Base-by-base conservation (phyloP, 2,888 invertebrate genomes). In the Priocnemis perturbator region DNA sequence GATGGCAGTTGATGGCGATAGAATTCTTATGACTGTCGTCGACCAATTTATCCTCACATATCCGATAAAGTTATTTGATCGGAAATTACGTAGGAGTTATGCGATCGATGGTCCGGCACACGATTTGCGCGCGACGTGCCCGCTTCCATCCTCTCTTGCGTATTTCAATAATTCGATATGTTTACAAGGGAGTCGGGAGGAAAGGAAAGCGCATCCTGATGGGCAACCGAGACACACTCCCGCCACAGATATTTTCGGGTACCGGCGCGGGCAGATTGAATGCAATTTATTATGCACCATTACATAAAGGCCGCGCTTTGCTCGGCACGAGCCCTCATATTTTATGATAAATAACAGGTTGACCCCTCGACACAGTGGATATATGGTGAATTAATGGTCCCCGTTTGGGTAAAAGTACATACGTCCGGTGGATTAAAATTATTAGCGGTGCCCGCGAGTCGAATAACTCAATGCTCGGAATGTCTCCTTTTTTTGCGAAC, bases 291-390 rank as follows among this genome's bases (percentile, higher is more conserved):
- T 82, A 76, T 71, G 71, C 75, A 53, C 70, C 82, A 74, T 79
- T 79, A 80, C 76, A 82, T 80, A 81, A 82, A 80, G 73, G 81
- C 80, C 59, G 76, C 72, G 73, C 70, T 69, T 73, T 69, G 78
- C 75, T 69, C 73, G 80, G 78, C 81, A 81, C 81, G 81, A 77
- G 81, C 70, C 73, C 78, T 77, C 79, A 83, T 83, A 83, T 83
- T 81, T 83, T 82, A 83, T 81, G 81, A 82, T 83, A 83, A 83
- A 83, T 83, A 83, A 83, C 81, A 81, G 81, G 79, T 81, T 81
- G 81, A 81, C 81, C 81, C 81, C 81, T 81, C 81, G 81, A 77
- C 81, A 81, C 76, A 66, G 72, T 73, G 81, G 68, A 79, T 81
- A 78, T 79, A 81, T 78, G 72, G 78, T 79, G 79, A 81, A 81